These are phyloP conservation scores for Syngnathus scovelli DNA, from an alignment of 2,113 vertebrate species.

Conservation along the genomic window DNA sequence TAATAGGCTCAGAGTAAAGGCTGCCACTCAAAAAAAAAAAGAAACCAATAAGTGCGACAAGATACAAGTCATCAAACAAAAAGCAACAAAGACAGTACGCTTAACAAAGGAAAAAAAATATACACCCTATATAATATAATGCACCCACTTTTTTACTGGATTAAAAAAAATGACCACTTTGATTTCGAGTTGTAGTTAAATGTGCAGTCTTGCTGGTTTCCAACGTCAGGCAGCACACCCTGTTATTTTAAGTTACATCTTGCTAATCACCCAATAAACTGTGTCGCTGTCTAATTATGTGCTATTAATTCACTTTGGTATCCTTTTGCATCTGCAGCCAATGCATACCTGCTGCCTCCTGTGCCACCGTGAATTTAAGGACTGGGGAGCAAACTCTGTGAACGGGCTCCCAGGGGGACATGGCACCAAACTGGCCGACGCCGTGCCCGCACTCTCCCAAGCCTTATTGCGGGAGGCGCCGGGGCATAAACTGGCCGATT, in stretches of 20 bases:
- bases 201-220: background rate
- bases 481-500: slow-evolving; percentile 82
- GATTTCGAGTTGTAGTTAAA: background rate
- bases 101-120: too few relatives aligned
- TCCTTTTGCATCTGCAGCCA: slow-evolving; percentile 69
- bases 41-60: too few relatives aligned
- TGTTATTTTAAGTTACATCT: background rate
- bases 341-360: slow-evolving; percentile 96
- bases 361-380: slow-evolving; percentile 93
- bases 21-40: too few relatives aligned
- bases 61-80: too few relatives aligned
- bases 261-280: background rate
- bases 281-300: background rate
- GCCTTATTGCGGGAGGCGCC: slow-evolving; percentile 88
- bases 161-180: background rate
- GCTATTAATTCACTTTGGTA: slow-evolving; percentile 6
- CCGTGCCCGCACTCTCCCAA: slow-evolving; percentile 88
- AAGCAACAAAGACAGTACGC: too few relatives aligned
- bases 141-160: background rate
- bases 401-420: slow-evolving; percentile 84
- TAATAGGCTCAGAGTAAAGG: too few relatives aligned
- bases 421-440: slow-evolving; percentile 80
- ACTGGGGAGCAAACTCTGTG: slow-evolving; percentile 85
- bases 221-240: background rate
- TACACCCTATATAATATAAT: too few relatives aligned